Conservation (phyloP, 2,113 vertebrate genomes). For the Perca schrenkii region DNA sequence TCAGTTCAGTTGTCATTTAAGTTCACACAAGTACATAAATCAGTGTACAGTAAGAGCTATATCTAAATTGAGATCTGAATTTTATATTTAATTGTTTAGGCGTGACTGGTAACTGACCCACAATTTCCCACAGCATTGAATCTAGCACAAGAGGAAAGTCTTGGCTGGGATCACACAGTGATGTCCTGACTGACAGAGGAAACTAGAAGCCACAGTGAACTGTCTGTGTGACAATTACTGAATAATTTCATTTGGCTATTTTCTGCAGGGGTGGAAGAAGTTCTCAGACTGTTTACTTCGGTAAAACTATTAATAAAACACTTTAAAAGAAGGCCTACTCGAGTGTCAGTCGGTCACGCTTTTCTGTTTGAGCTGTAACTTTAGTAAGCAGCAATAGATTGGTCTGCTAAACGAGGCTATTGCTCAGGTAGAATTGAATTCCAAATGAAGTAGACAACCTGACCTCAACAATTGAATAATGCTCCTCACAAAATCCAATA, state of each 20-base stretch:
- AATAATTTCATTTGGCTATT: neutral
- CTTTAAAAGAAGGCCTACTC: no score
- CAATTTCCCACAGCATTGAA: neutral
- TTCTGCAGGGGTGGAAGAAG: neutral
- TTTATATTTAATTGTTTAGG: neutral
- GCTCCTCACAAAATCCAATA: no score
- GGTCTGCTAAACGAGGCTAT: no score
- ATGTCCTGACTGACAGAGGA: neutral
- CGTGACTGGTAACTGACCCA: neutral
- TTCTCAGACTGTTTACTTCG: no score
- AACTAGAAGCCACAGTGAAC: neutral
- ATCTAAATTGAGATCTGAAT: neutral
- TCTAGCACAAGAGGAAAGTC: constrained; percentile 14
- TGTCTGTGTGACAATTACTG: neutral
- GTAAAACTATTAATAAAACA: no score
- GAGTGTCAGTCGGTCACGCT: no score
- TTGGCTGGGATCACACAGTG: neutral
- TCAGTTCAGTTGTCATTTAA: neutral
- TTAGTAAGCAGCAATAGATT: no score
- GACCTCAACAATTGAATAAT: no score
- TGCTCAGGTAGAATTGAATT: no score
- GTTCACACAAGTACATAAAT: neutral
- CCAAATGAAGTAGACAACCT: no score
- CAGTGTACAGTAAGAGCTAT: neutral
- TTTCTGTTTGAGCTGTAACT: no score